Conservation (phyloP, 2,888 invertebrate species). For the Melieria omissa region DNA sequence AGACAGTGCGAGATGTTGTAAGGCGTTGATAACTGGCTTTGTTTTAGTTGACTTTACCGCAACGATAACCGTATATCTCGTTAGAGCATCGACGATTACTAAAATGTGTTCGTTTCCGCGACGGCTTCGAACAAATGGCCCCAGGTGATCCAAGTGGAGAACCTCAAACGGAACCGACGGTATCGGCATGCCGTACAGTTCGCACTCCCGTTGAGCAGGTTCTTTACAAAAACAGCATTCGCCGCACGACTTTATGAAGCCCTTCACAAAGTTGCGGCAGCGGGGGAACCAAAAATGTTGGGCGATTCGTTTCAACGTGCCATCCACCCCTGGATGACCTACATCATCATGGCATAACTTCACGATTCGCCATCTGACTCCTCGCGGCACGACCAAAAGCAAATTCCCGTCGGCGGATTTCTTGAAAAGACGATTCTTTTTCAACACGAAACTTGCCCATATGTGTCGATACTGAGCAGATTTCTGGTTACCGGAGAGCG, state of each 20-base stretch:
- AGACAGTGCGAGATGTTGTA: constrained; percentile 34
- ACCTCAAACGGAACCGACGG: constrained; percentile 40
- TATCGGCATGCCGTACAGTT: constrained; percentile 39
- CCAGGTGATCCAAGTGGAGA: constrained; percentile 45
- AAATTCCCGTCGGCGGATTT: background rate
- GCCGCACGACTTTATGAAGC: constrained; percentile 43
- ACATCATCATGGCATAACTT: constrained; percentile 43
- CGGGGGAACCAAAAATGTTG: constrained; percentile 47
- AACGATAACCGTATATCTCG: constrained; percentile 33
- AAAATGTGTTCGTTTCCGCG: constrained; percentile 34
- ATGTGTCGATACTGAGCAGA: background rate
- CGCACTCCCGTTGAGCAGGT: constrained; percentile 35
- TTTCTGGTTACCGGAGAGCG: constrained; percentile 5
- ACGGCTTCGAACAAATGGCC: constrained; percentile 43
- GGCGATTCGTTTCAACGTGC: constrained; percentile 39
- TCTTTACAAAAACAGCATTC: constrained; percentile 41
- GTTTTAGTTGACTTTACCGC: constrained; percentile 44
- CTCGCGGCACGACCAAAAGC: constrained; percentile 29
- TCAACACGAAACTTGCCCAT: constrained; percentile 17
- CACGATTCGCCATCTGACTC: constrained; percentile 35
- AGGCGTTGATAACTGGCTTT: constrained; percentile 38
- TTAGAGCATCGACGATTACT: constrained; percentile 38
- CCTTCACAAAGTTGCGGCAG: constrained; percentile 32
- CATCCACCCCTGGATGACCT: constrained; percentile 43
- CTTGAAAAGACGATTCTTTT: constrained; percentile 26